These are phyloP conservation scores for Autographa pulchrina DNA, from an alignment of 2,888 invertebrate genomes.

Conservation along the genomic window DNA sequence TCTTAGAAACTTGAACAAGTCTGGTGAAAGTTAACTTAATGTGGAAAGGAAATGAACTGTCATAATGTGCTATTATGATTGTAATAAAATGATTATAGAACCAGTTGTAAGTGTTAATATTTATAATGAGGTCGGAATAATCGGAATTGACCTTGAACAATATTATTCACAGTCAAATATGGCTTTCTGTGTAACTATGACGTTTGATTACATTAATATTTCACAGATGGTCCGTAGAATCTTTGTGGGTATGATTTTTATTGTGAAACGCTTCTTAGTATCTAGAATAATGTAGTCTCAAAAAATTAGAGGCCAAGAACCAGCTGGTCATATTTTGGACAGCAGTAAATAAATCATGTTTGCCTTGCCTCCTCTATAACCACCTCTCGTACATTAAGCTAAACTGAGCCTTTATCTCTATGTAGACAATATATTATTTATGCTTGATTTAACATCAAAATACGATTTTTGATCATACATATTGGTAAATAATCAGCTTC, in stretches of 20 bases:
- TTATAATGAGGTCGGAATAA: constrained; percentile 8
- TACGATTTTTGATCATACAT: too few relatives aligned
- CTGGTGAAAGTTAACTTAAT: constrained; percentile 42
- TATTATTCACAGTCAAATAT: neutral
- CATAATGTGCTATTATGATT: constrained; percentile 47
- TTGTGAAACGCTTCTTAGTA: too few relatives aligned
- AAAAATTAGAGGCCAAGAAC: too few relatives aligned
- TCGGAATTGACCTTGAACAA: constrained; percentile 34
- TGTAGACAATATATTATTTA: too few relatives aligned
- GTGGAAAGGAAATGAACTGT: constrained; percentile 47
- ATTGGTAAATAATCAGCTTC: too few relatives aligned
- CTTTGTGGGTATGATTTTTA: neutral
- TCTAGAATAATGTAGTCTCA: too few relatives aligned
- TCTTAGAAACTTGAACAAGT: constrained; percentile 29
- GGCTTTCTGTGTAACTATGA: neutral
- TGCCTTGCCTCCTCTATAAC: too few relatives aligned
- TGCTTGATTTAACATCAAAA: too few relatives aligned
- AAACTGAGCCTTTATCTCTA: too few relatives aligned
- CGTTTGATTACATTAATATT: neutral
- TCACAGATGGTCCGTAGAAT: neutral
- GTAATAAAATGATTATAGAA: constrained; percentile 25
- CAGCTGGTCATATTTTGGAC: too few relatives aligned
- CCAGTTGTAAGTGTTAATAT: constrained; percentile 31
- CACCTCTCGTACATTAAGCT: too few relatives aligned
- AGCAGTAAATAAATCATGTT: too few relatives aligned